Conservation (phyloP, 2,888 invertebrate species). For the Hyles lineata region DNA sequence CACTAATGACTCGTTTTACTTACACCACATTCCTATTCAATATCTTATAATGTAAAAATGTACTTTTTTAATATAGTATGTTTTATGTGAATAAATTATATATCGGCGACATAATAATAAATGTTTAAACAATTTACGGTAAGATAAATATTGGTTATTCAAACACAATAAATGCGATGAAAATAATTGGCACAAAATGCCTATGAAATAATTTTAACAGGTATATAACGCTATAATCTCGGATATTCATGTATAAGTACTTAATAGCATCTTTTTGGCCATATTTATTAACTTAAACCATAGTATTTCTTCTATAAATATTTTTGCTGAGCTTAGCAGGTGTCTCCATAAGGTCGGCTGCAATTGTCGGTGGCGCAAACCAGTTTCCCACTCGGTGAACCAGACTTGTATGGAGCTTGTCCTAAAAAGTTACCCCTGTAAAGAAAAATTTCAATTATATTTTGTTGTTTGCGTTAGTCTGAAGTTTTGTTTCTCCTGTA, state of each 20-base stretch:
- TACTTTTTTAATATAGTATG: too few relatives aligned
- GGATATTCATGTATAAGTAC: not conserved
- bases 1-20: conserved; percentile 2
- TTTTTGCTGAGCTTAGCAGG: conserved; percentile 41
- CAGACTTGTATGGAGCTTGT: conserved; percentile 56
- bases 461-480: not conserved
- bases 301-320: not conserved
- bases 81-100: too few relatives aligned
- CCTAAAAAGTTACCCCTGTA: conserved; percentile 65
- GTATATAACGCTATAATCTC: not conserved
- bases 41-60: too few relatives aligned
- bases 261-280: conserved; percentile 21
- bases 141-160: too few relatives aligned
- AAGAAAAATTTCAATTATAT: conserved; percentile 32
- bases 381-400: conserved; percentile 44
- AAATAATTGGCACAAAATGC: not conserved
- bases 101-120: too few relatives aligned
- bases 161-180: not conserved
- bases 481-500: not conserved
- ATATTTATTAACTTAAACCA: not conserved
- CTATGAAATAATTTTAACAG: not conserved
- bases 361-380: conserved; percentile 56
- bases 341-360: conserved; percentile 50
- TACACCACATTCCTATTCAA: not conserved
- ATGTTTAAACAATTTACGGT: too few relatives aligned